Evolutionary conservation across 2,888 invertebrate genomes (phyloP).

Genomic region (Paralinhomoeus sp.): DNA sequence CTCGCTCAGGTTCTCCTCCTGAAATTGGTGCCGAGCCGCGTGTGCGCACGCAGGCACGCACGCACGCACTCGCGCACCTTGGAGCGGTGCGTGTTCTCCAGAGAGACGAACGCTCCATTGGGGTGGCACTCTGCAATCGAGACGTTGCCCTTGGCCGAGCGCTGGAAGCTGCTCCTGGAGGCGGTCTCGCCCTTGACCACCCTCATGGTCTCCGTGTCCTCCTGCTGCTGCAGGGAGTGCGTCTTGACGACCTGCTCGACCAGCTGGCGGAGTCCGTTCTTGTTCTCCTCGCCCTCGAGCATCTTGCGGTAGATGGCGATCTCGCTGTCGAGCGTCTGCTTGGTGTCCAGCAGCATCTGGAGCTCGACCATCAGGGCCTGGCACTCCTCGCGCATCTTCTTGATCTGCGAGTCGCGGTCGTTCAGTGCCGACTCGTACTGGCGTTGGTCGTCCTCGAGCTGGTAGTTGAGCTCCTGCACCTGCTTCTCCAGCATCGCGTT

Average conservation of each 20-base stretch:
- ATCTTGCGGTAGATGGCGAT: conserved; percentile 36
- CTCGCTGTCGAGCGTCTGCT: conserved; percentile 34
- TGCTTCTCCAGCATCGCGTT: conserved; percentile 33
- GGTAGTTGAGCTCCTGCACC: conserved; percentile 30
- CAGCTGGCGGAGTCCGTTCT: conserved; percentile 23
- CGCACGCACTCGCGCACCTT: conserved; percentile 11
- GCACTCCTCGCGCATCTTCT: conserved; percentile 26
- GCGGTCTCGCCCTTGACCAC: conserved; percentile 29
- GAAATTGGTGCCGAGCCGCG: not conserved
- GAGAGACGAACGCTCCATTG: conserved; percentile 30
- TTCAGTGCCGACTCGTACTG: conserved; percentile 29
- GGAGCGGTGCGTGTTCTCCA: conserved; percentile 31
- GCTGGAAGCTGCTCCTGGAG: conserved; percentile 32
- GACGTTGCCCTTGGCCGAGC: conserved; percentile 32
- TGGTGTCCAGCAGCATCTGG: conserved; percentile 31
- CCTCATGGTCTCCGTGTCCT: conserved; percentile 21
- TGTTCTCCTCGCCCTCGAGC: conserved; percentile 34
- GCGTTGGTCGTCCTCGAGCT: conserved; percentile 30
- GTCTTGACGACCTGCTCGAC: conserved; percentile 26
- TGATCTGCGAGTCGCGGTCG: conserved; percentile 25
- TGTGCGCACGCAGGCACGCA: too few species aligned
- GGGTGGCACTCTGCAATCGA: conserved; percentile 30
- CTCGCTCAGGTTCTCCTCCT: conserved; percentile 28
- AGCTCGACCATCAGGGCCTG: conserved; percentile 28
- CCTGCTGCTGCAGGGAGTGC: conserved; percentile 18